A percentile compares a stretch with the other conserved stretches of the same genome.
Evolutionary conservation across 2,888 invertebrate species (phyloP).

Genomic region (Rhagonycha lutea): DNA sequence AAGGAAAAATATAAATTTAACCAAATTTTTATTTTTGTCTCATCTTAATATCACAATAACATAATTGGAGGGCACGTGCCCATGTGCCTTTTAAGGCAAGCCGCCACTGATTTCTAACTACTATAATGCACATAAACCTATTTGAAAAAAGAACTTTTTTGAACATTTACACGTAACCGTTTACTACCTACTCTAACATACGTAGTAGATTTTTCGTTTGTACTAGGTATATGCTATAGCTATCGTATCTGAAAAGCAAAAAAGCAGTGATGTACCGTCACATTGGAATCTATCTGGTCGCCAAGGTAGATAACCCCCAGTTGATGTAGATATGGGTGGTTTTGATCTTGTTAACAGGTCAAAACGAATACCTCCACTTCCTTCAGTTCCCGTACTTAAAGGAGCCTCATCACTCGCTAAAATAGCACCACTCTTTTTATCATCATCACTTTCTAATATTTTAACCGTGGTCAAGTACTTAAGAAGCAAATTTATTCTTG

Average conservation of each 20-base stretch:
- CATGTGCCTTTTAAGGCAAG: too few relatives aligned
- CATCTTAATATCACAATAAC: too few relatives aligned
- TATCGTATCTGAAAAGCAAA: slow-evolving; percentile 24
- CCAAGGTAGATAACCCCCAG: slow-evolving; percentile 86
- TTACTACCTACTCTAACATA: slow-evolving; percentile 1
- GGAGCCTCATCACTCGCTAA: slow-evolving; percentile 50
- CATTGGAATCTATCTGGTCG: slow-evolving; percentile 75
- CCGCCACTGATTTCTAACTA: too few relatives aligned
- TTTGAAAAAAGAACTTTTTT: not conserved
- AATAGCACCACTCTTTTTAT: slow-evolving; percentile 35
- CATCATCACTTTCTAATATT: slow-evolving; percentile 4
- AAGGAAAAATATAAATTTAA: too few relatives aligned
- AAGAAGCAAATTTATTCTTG: not conserved
- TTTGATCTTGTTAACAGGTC: slow-evolving; percentile 49
- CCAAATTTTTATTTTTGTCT: too few relatives aligned
- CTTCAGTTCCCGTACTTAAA: slow-evolving; percentile 50
- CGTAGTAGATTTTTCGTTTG: not conserved
- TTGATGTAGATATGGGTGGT: slow-evolving; percentile 61
- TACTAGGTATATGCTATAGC: slow-evolving; percentile 6
- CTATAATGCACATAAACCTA: not conserved
- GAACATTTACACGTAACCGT: not conserved
- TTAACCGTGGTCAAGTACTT: not conserved
- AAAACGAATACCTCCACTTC: slow-evolving; percentile 51
- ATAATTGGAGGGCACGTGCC: too few relatives aligned
- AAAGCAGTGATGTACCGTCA: slow-evolving; percentile 63